phyloP scores from a whole-genome alignment of 2,888 invertebrate species.

The Agrochola litura region DNA sequence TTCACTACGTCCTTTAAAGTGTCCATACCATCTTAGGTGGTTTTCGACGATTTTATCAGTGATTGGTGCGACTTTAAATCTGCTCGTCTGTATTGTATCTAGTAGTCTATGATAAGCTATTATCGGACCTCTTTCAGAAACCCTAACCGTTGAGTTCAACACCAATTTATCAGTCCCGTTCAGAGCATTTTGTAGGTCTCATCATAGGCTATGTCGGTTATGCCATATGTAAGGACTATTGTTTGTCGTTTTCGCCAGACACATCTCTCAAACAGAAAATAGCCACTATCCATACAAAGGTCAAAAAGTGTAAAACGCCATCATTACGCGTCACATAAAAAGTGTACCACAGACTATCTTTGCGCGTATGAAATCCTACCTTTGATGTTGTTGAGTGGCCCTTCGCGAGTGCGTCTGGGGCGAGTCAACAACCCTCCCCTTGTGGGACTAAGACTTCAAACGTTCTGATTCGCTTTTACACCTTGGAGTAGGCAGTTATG shows the following conservation, averaged over 20 bases:
- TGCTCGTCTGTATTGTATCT: no score
- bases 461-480: slow-evolving; percentile 86
- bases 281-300: slow-evolving; percentile 28
- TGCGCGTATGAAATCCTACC: slow-evolving; percentile 67
- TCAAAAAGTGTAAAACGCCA: slow-evolving; percentile 54
- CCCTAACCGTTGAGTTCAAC: background rate
- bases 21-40: no score
- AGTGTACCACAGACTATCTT: slow-evolving; percentile 66
- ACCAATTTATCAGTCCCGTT: background rate
- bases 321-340: slow-evolving; percentile 63
- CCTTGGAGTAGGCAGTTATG: slow-evolving; percentile 79
- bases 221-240: background rate
- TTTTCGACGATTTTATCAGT: no score
- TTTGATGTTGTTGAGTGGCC: slow-evolving; percentile 86
- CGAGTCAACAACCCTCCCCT: slow-evolving; percentile 78
- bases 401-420: slow-evolving; percentile 81
- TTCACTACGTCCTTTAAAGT: no score
- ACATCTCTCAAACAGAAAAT: slow-evolving; percentile 5
- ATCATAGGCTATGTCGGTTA: no score
- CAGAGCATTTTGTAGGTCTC: background rate
- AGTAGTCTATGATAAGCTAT: background rate
- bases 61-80: no score
- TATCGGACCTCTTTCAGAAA: background rate
- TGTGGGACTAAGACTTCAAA: slow-evolving; percentile 80
- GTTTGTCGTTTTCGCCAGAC: background rate